Evolutionary conservation across 2,888 invertebrate species (phyloP).

Genomic region (Melolontha melolontha): DNA sequence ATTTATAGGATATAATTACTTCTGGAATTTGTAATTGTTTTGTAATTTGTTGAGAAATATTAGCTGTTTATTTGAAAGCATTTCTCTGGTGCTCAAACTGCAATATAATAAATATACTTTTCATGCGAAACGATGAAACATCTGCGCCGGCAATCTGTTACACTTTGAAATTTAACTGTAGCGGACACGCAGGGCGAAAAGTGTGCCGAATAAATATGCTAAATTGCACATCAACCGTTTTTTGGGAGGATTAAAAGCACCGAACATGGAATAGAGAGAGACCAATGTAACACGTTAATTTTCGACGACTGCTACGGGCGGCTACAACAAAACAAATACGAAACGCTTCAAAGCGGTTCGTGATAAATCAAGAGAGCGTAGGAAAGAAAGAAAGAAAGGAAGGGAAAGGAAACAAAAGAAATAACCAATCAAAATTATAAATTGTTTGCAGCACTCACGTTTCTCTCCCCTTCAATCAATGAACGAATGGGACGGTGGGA

Average conservation of each 20-base stretch:
- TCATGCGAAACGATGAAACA: slow-evolving; percentile 23
- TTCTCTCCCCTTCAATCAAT: slow-evolving; percentile 36
- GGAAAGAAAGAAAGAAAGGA: slow-evolving; percentile 25
- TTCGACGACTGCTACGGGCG: slow-evolving; percentile 23
- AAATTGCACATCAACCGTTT: slow-evolving; percentile 36
- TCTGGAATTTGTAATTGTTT: too few species aligned
- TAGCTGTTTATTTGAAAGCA: slow-evolving; percentile 20
- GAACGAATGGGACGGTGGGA: slow-evolving; percentile 27
- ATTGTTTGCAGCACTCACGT: slow-evolving; percentile 39
- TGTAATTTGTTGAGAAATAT: slow-evolving; percentile 7
- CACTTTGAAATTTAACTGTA: slow-evolving; percentile 29
- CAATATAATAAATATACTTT: slow-evolving; percentile 28
- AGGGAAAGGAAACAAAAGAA: slow-evolving; percentile 28
- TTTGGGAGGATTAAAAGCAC: slow-evolving; percentile 33
- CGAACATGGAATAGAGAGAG: slow-evolving; percentile 13
- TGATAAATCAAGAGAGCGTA: slow-evolving; percentile 30
- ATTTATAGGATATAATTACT: too few species aligned
- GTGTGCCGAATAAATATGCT: slow-evolving; percentile 32
- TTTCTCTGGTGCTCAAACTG: slow-evolving; percentile 3
- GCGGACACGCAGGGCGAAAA: slow-evolving; percentile 16
- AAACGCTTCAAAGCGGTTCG: slow-evolving; percentile 28
- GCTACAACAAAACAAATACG: slow-evolving; percentile 33
- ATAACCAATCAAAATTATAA: slow-evolving; percentile 41
- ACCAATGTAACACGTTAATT: slow-evolving; percentile 35
- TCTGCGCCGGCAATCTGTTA: slow-evolving; percentile 37